Conservation (phyloP, 2,888 invertebrate species). For the Incurvaria masculella region DNA sequence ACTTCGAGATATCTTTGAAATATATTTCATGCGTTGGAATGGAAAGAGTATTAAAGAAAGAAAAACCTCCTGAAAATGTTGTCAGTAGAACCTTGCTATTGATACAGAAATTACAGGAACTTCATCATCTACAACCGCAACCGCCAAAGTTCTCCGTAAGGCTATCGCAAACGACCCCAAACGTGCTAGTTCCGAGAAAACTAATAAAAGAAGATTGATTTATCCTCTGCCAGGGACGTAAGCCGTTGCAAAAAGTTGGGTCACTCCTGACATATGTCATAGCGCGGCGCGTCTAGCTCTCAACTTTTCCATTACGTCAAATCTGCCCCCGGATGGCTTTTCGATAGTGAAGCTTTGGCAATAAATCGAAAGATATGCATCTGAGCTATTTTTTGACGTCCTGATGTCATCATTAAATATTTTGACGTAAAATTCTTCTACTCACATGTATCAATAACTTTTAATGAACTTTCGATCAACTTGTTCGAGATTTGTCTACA, state of each 20-base stretch:
- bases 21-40: too few relatives aligned
- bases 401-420: too few relatives aligned
- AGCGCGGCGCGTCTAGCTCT: not conserved
- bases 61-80: too few relatives aligned
- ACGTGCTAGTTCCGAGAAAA: not conserved
- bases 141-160: not conserved
- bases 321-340: not conserved
- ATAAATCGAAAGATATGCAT: not conserved
- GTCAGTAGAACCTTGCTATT: too few relatives aligned
- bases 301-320: not conserved
- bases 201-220: not conserved
- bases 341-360: not conserved
- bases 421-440: too few relatives aligned
- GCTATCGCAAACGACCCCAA: not conserved
- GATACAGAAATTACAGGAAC: too few relatives aligned
- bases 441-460: too few relatives aligned
- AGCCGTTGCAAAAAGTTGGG: not conserved
- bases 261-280: not conserved
- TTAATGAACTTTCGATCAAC: too few relatives aligned
- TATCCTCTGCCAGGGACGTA: not conserved
- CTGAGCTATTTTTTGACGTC: too few relatives aligned
- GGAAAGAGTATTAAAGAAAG: too few relatives aligned
- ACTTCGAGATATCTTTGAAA: too few relatives aligned
- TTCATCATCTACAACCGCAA: not conserved
- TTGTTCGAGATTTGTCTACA: too few relatives aligned